Base-by-base conservation (phyloP, 2,797 vertebrate species). In the Sebastes variabilis region DNA sequence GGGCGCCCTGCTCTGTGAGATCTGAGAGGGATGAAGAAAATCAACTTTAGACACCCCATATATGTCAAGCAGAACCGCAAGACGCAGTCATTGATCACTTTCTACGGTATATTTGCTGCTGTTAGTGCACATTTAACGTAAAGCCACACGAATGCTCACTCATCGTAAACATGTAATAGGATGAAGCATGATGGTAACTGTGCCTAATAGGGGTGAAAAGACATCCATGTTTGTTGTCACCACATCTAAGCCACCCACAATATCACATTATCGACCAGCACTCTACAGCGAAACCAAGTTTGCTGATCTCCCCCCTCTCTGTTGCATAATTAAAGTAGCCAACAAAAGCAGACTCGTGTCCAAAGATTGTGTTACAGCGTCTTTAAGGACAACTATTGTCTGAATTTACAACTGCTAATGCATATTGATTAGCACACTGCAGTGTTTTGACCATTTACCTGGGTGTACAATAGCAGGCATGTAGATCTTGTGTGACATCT, bases 301-400 rank as follows among this genome's bases (percentile, higher is more conserved):
- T 85, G 83, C 77, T 83, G 85, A 81, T 82, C 84, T 85, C 38
- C 74, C 75, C 89, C 87, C 77, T 82, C 79, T 80, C 70, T 92
- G 79, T 87, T 96, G 93, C 94, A 95, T 95, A 94, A 95, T 96
- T 96, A 86, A 96, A 93, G 85, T 34, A 34, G 58, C 76, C 84
- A 89, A 89, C 92, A 90, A 90, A 86, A 79, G 79, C 80, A 85
- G 89, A 87, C 87, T 84, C 2, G 27, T 84, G 87, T 91, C 78
- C 81, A 80, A 72, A 82, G 89, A 91, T 95, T 91, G 88, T 72
- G 85, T 96, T 93, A 94, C 93, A 88, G 70, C 71, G 80, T 84
- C 85, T 79, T 83, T 36, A 77, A 93, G 77, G 89, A 91, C 81
- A 84, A 80, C 77, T 70, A 77, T 78, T 78, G 88, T 89, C 79